A percentile compares a stretch with the other conserved stretches of the same genome.
phyloP scores from a whole-genome alignment of 1,140 invertebrate species.

The Protaetia brevitarsis region DNA sequence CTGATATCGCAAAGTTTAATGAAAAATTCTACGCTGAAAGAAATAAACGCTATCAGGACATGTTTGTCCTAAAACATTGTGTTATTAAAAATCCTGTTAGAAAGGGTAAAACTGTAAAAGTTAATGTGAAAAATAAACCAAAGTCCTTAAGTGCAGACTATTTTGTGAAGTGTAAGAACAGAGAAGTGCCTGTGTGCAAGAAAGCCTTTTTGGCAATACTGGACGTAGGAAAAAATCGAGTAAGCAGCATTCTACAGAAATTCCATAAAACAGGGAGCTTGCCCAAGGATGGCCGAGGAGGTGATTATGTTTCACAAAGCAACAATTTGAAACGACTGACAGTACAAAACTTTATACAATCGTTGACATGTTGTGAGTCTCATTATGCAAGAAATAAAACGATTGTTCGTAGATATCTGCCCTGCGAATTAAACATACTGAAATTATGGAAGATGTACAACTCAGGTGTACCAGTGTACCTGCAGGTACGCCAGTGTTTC shows the following conservation, averaged over 20 bases:
- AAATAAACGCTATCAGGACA: not conserved
- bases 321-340: not conserved
- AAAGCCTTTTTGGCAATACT: constrained; percentile 2
- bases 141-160: not conserved
- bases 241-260: not conserved
- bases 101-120: not conserved
- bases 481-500: not conserved
- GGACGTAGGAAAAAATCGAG: constrained; percentile 4
- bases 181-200: constrained; percentile 6
- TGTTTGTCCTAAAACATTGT: not conserved
- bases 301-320: constrained; percentile 1
- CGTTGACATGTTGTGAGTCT: not conserved
- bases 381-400: constrained; percentile 17
- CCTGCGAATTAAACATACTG: constrained; percentile 1
- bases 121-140: constrained; percentile 2
- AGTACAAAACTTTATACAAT: constrained; percentile 1
- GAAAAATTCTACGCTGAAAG: not conserved
- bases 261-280: not conserved
- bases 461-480: too few relatives aligned
- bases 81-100: not conserved
- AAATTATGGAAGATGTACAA: constrained; percentile 20
- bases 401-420: not conserved
- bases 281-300: not conserved
- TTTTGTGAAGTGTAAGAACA: not conserved
- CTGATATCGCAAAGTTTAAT: not conserved